Evolutionary conservation across 2,113 vertebrate species (phyloP).

Genomic region (Columba janthina): DNA sequence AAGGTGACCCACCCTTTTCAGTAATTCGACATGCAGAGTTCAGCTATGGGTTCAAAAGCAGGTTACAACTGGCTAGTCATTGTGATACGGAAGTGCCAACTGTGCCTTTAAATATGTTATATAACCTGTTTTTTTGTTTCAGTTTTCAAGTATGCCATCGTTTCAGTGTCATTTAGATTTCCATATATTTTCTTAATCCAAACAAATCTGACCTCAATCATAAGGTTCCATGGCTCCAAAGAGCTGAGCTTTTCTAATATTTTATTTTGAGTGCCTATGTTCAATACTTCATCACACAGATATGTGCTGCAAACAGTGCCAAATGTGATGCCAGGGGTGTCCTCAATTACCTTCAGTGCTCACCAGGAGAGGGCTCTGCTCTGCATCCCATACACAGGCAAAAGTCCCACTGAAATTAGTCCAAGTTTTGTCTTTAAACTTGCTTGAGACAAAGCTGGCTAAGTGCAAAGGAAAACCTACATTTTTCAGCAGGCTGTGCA

Average conservation of each 20-base stretch:
- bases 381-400: not conserved
- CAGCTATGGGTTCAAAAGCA: conserved; percentile 51
- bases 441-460: not conserved
- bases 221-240: conserved; percentile 18
- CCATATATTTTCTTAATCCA: conserved; percentile 24
- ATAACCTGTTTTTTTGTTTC: conserved; percentile 39
- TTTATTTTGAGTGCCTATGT: conserved; percentile 32
- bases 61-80: conserved; percentile 53
- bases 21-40: conserved; percentile 32
- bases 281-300: conserved; percentile 35
- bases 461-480: not conserved
- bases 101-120: conserved; percentile 43
- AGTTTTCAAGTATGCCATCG: conserved; percentile 21
- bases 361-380: conserved; percentile 46
- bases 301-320: conserved; percentile 37
- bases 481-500: not conserved
- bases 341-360: not conserved
- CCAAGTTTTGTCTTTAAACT: not conserved
- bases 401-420: not conserved
- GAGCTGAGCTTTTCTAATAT: conserved; percentile 51
- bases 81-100: conserved; percentile 52
- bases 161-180: conserved; percentile 20
- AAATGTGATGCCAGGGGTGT: conserved; percentile 39
- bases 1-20: conserved; percentile 51
- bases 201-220: conserved; percentile 54